Evolutionary conservation across 2,113 vertebrate genomes (phyloP).

Genomic region (Salminus brasiliensis): DNA sequence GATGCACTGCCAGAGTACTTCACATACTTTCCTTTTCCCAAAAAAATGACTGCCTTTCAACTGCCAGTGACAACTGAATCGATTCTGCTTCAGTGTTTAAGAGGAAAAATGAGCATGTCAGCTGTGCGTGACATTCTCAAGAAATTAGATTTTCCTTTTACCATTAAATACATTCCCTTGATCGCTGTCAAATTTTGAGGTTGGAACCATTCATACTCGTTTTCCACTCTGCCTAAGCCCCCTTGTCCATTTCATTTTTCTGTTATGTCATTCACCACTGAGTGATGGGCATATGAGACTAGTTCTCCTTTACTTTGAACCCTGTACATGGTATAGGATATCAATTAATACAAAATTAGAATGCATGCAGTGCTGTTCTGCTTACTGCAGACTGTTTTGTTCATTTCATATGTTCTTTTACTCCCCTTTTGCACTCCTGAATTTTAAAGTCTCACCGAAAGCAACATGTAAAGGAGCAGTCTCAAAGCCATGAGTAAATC

Average conservation of each 20-base stretch:
- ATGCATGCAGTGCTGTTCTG: background rate
- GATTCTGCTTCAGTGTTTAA: conserved; percentile 2
- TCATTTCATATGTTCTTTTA: background rate
- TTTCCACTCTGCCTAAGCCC: conserved; percentile 16
- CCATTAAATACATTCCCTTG: conserved; percentile 33
- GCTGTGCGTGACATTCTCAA: background rate
- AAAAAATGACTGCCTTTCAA: conserved; percentile 41
- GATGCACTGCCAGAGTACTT: conserved; percentile 41
- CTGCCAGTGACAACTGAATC: conserved; percentile 36
- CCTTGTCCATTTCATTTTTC: background rate
- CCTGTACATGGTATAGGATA: background rate
- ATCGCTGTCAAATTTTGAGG: conserved; percentile 21
- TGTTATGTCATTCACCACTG: conserved; percentile 9
- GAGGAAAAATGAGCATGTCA: conserved; percentile 22
- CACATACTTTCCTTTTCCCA: conserved; percentile 40
- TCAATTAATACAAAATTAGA: background rate
- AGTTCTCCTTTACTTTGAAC: background rate
- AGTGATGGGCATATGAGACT: background rate
- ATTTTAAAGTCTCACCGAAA: conserved; percentile 22
- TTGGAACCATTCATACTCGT: background rate
- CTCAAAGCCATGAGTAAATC: conserved; percentile 42
- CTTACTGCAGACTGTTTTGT: background rate
- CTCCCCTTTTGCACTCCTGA: background rate
- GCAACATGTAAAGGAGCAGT: background rate
- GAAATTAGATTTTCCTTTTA: conserved; percentile 39